phyloP scores from a whole-genome alignment of 2,888 invertebrate genomes.

The Pyrrhosoma nymphula region DNA sequence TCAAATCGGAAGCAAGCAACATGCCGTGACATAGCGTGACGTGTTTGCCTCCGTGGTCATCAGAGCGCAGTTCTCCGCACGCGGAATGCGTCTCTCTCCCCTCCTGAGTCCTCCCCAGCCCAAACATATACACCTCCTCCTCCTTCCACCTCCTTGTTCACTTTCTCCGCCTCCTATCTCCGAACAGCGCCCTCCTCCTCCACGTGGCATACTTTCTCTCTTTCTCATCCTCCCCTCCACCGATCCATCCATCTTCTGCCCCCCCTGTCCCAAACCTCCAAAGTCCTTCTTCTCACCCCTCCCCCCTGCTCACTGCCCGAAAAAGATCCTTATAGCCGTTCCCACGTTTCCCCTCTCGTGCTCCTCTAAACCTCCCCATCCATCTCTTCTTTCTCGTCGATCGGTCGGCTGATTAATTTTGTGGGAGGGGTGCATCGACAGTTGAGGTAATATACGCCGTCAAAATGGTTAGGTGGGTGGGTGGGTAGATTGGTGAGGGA shows the following conservation, averaged over 20 bases:
- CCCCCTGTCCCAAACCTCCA: background rate
- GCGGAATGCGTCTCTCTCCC: background rate
- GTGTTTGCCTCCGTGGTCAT: background rate
- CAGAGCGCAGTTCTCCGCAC: background rate
- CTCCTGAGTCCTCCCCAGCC: background rate
- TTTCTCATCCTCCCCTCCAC: background rate
- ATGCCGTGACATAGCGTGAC: background rate
- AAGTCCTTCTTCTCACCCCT: background rate
- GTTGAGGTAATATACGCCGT: too few relatives aligned
- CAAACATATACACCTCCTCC: background rate
- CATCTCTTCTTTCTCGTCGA: too few relatives aligned
- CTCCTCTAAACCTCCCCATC: too few relatives aligned
- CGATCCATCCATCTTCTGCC: background rate
- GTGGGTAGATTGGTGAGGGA: too few relatives aligned
- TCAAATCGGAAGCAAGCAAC: too few relatives aligned
- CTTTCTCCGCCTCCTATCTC: background rate
- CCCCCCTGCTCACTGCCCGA: background rate
- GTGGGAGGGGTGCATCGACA: too few relatives aligned
- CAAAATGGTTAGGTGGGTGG: too few relatives aligned
- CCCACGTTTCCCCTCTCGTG: background rate
- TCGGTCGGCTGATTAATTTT: too few relatives aligned
- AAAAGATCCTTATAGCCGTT: background rate
- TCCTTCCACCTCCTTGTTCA: background rate
- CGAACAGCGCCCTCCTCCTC: background rate
- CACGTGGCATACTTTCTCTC: constrained; percentile 28